Conservation (phyloP, 2,888 invertebrate species). For the Campoplex capitator region DNA sequence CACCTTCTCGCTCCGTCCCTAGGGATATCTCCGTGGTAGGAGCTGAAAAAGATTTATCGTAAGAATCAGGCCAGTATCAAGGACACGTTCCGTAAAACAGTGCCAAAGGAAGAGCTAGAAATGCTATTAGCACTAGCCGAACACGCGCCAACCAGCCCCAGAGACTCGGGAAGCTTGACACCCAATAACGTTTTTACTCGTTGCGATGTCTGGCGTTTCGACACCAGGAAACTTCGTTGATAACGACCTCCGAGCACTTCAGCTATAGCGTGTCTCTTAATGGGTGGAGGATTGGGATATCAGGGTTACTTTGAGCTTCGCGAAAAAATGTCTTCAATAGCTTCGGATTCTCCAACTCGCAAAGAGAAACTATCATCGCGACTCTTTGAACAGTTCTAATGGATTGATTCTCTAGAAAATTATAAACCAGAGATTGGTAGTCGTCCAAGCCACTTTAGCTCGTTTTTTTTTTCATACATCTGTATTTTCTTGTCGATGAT, state of each 20-base stretch:
- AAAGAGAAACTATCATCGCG: neutral
- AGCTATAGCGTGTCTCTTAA: neutral
- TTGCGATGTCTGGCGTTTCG: neutral
- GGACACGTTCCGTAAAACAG: neutral
- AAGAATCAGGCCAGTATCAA: neutral
- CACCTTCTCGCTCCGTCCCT: neutral
- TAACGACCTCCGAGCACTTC: neutral
- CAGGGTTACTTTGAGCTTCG: neutral
- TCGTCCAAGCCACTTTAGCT: neutral
- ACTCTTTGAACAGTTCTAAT: neutral
- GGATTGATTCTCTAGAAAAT: neutral
- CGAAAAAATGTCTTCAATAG: conserved; percentile 3
- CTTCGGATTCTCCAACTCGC: neutral
- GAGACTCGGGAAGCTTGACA: neutral
- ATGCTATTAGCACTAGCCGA: conserved; percentile 22
- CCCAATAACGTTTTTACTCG: conserved; percentile 27
- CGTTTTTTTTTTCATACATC: neutral
- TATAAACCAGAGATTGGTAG: neutral
- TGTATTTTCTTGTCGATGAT: neutral
- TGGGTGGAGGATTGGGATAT: neutral
- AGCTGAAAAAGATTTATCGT: neutral
- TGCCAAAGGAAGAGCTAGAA: conserved; percentile 6
- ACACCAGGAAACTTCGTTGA: conserved; percentile 1
- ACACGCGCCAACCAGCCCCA: neutral
- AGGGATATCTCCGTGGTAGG: neutral